phyloP scores from a whole-genome alignment of 2,113 vertebrate species.

The Syngnathus floridae region DNA sequence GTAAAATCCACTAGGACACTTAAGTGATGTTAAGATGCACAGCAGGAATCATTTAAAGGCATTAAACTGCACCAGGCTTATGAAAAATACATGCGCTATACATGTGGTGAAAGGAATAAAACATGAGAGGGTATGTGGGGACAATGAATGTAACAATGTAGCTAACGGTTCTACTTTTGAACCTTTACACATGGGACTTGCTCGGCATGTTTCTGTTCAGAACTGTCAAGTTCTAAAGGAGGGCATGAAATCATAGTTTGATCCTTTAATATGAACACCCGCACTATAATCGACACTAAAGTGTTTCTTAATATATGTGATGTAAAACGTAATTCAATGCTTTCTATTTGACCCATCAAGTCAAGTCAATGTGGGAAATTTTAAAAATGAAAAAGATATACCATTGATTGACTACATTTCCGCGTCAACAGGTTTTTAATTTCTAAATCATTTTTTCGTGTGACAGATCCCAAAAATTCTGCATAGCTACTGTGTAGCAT shows the following conservation, averaged over 20 bases:
- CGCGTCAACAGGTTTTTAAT: too few relatives aligned
- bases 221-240: neutral
- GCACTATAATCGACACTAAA: too few relatives aligned
- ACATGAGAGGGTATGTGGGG: slow-evolving; percentile 10
- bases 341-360: too few relatives aligned
- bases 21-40: slow-evolving; percentile 26
- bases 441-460: too few relatives aligned
- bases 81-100: slow-evolving; percentile 37
- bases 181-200: neutral
- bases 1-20: slow-evolving; percentile 20
- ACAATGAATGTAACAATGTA: slow-evolving; percentile 16
- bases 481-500: too few relatives aligned
- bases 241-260: neutral
- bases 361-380: too few relatives aligned
- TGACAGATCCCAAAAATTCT: too few relatives aligned
- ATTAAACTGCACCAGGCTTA: slow-evolving; percentile 29
- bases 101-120: slow-evolving; percentile 31
- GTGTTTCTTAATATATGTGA: too few relatives aligned
- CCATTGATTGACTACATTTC: too few relatives aligned
- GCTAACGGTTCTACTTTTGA: neutral
- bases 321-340: too few relatives aligned
- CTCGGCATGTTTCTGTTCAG: neutral
- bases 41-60: slow-evolving; percentile 25
- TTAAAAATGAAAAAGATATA: too few relatives aligned
- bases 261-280: too few relatives aligned